Base-by-base conservation (phyloP, 2,113 vertebrate species). In the Rhagologus leucostigma region DNA sequence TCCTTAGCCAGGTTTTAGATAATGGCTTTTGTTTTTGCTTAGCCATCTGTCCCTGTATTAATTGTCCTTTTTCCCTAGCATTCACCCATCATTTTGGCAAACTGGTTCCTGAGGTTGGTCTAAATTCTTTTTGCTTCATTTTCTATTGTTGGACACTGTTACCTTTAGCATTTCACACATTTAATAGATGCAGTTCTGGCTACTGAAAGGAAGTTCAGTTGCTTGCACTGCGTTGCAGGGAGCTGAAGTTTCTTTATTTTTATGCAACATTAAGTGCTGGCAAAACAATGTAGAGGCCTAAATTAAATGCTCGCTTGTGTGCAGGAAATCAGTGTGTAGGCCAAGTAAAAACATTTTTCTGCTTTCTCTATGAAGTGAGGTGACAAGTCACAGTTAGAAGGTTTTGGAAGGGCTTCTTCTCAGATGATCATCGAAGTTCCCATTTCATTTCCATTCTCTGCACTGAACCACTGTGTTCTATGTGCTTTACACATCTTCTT, bases 31-130 rank as follows among this genome's bases (percentile, higher is more conserved):
- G 96, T 90, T 97, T 97, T 97, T 95, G 47, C 39, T 95, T 95
- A 96, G 80, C 95, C 95, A 96, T 97, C 96, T 97, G 95, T 97
- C 94, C 76, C 88, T 97, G 81, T 96, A 94, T 97, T 97, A 97
- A 96, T 97, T 97, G 96, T 96, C 95, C 89, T 96, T 95, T 96
- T 82, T 64, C 92, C 91, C 84, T 96, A 93, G 56, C 69, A 84
- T 87, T 80, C 81, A 89, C 92, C 93, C 94, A 57, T 85, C 86
- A 90, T 97, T 95, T 95, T 97, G 92, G 92, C 93, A 95, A 87
- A 95, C 95, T 83, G 39, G 56, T 88, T 96, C 70, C 81, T 12
- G 52, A 91, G 87, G 86, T 93, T 79, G 65, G 39, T 94, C 86
- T 68, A 80, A 96, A 96, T 87, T 94, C 44, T 50, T 87, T 92